Evolutionary conservation across 1,140 invertebrate genomes (phyloP), one percentile per base, ranked within the genome.

Genomic region (Anadara kagoshimensis): DNA sequence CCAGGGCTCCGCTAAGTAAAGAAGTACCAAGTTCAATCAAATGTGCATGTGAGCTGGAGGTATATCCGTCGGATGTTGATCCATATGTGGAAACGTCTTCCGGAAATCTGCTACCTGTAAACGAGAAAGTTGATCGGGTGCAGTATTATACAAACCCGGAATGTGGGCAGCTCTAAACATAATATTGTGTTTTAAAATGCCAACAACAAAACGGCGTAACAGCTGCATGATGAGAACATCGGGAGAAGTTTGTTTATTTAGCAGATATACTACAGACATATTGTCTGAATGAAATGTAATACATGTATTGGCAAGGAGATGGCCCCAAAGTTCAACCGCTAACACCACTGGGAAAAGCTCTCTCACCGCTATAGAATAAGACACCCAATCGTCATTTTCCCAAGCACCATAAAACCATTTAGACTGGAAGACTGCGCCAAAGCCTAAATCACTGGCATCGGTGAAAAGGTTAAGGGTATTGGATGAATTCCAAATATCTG

Each of bases 61-160:
- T n/a, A 61, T 36, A 41, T 12, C 20, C n/a, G 70, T 73, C 14
- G 58, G 62, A 7, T 58, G 0, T 14, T 11, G 18, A 47, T 77
- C 71, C 75, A 79, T 70, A 45, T 72, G 26, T 45, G 71, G 75
- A 18, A 51, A 71, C 22, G 36, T 14, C n/a, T 0, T 5, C 7
- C 53, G 56, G 68, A 73, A 76, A 24, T 70, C 54, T 29, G 36
- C 10, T 1, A 76, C 73, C 65, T 76, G 69, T 44, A 68, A 79
- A 74, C 71, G 74, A 65, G 78, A 73, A 54, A 79, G 63, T 43
- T 58, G 57, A 49, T 76, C 74, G 24, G 62, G 54, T 62, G 70
- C 63, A 18, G 69, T 44, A 56, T 76, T 79, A n/a, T 47, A 47
- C 59, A 64, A 63, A 12, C 75, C 78, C 0, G 63, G 53, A 44